Conservation (phyloP, 2,888 invertebrate genomes). For the Orthosia gothica region DNA sequence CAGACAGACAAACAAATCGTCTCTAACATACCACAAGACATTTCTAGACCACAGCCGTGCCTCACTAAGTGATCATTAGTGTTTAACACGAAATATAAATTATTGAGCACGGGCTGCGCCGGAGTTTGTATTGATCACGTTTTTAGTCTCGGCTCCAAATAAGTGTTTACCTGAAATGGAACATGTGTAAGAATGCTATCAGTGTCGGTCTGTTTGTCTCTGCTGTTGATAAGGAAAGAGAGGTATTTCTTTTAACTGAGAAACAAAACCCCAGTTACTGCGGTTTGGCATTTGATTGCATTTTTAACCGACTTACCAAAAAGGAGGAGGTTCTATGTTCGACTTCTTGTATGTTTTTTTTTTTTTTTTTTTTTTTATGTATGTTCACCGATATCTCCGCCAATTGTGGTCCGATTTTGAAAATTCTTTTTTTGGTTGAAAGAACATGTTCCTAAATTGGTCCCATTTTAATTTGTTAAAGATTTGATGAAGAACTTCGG, state of each 20-base stretch:
- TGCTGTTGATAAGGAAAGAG: neutral
- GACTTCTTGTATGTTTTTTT: no score
- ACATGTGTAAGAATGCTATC: slow-evolving; percentile 9
- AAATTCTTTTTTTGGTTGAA: no score
- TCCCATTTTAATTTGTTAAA: no score
- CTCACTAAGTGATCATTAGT: slow-evolving; percentile 32
- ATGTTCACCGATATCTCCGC: no score
- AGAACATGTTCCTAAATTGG: no score
- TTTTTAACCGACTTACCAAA: no score
- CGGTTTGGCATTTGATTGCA: no score
- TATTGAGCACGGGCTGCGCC: slow-evolving; percentile 32
- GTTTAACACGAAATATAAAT: slow-evolving; percentile 49
- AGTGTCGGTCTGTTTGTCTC: slow-evolving; percentile 14
- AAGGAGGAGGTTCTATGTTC: no score
- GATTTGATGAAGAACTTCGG: no score
- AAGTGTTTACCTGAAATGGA: slow-evolving; percentile 2
- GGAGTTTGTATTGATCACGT: slow-evolving; percentile 29
- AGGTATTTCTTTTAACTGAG: neutral
- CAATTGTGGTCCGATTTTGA: no score
- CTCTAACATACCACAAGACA: neutral
- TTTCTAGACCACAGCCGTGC: slow-evolving; percentile 24
- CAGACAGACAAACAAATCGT: neutral
- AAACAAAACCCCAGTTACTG: neutral
- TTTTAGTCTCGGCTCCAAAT: slow-evolving; percentile 15
- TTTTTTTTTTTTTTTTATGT: no score